These are phyloP conservation scores for Argyra leucocephala DNA, from an alignment of 2,888 invertebrate genomes.

Conservation along the genomic window DNA sequence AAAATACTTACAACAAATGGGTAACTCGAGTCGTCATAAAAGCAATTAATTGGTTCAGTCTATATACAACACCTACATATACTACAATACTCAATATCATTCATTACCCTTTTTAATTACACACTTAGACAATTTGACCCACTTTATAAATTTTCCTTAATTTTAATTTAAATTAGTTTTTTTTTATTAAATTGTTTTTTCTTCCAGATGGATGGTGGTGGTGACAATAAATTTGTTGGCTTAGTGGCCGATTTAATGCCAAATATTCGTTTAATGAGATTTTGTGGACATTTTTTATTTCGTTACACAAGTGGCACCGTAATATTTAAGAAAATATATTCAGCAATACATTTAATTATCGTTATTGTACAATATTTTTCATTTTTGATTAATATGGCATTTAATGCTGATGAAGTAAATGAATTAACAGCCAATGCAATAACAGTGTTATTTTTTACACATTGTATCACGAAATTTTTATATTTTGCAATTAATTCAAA, in stretches of 20 bases:
- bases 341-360: conserved; percentile 52
- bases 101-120: no score
- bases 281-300: conserved; percentile 68
- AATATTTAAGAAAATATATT: conserved; percentile 53
- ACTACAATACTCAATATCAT: no score
- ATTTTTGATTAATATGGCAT: conserved; percentile 58
- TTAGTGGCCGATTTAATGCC: conserved; percentile 78
- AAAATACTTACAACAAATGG: no score
- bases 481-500: conserved; percentile 67
- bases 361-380: conserved; percentile 53
- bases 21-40: no score
- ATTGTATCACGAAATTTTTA: conserved; percentile 61
- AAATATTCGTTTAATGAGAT: conserved; percentile 68
- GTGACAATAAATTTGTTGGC: conserved; percentile 46
- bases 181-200: not conserved
- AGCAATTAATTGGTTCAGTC: no score
- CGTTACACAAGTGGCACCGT: conserved; percentile 60
- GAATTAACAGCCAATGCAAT: conserved; percentile 68
- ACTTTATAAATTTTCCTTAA: no score
- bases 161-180: no score
- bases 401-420: conserved; percentile 67
- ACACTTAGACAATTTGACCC: no score
- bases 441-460: conserved; percentile 70
- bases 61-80: no score
- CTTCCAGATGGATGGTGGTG: not conserved